Percentiles rank a stretch among this genome's conserved stretches.
Evolutionary conservation across 2,888 invertebrate genomes (phyloP).

Genomic region (Zygaena filipendulae): DNA sequence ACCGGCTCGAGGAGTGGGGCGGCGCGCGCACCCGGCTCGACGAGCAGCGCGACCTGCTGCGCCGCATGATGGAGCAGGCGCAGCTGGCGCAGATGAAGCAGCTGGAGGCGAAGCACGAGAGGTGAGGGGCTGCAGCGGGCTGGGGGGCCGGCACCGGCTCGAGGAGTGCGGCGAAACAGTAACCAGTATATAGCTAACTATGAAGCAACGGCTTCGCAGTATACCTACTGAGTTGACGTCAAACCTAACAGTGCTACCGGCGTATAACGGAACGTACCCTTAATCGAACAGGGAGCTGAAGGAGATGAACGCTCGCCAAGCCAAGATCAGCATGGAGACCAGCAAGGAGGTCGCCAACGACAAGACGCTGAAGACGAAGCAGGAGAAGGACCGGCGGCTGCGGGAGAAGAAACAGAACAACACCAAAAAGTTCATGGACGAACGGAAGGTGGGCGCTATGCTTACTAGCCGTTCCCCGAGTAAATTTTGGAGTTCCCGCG

Average conservation of each 20-base stretch:
- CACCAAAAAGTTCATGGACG: conserved; percentile 97
- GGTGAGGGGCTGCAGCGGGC: conserved; percentile 90
- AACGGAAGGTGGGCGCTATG: conserved; percentile 79
- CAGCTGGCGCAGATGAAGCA: conserved; percentile 91
- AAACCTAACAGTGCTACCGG: background rate
- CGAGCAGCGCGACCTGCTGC: conserved; percentile 81
- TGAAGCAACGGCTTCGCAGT: no score
- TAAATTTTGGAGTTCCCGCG: no score
- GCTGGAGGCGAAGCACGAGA: conserved; percentile 88
- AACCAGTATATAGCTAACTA: no score
- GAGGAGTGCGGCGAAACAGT: conserved; percentile 88
- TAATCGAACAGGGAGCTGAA: conserved; percentile 95
- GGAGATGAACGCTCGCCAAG: conserved; percentile 94
- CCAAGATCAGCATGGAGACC: conserved; percentile 96
- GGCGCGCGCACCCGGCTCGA: conserved; percentile 83
- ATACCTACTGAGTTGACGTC: no score
- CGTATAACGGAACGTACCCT: no score
- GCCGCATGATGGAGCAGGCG: conserved; percentile 83
- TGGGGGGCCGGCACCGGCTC: conserved; percentile 84
- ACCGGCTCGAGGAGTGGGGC: conserved; percentile 85
- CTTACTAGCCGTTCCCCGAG: background rate
- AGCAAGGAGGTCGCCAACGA: conserved; percentile 96
- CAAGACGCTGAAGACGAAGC: conserved; percentile 95
- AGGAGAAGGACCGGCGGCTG: conserved; percentile 93
- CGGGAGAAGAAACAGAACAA: conserved; percentile 97